A percentile compares a stretch with the other conserved stretches of the same genome.
Conservation (phyloP, 2,888 invertebrate genomes). For the Belgica antarctica region DNA sequence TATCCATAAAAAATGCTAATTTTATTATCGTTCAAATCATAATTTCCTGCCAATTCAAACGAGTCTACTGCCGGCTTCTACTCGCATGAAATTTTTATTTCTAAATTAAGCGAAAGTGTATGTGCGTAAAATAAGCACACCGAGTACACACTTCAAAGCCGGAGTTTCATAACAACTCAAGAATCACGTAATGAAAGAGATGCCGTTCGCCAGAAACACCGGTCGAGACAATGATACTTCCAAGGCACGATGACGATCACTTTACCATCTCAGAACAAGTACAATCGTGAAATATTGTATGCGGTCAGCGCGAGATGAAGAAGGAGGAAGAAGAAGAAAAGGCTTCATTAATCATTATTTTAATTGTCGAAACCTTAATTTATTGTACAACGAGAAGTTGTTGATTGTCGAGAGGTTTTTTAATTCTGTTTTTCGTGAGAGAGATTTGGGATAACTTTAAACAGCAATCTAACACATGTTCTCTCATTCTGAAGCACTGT, state of each 20-base stretch:
- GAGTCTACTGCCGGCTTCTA: too few species aligned
- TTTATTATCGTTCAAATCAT: constrained; percentile 1
- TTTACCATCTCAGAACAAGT: not conserved
- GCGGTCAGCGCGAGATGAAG: not conserved
- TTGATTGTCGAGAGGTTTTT: constrained; percentile 20
- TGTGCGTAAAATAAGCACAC: too few species aligned
- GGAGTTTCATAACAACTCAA: not conserved
- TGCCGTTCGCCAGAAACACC: too few species aligned
- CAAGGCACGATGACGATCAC: not conserved
- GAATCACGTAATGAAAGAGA: not conserved
- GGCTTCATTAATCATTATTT: constrained; percentile 29
- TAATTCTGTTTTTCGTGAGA: not conserved
- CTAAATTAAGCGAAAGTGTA: too few species aligned
- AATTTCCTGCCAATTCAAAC: not conserved
- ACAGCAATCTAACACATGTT: constrained; percentile 14
- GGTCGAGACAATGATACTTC: not conserved
- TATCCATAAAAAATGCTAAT: not conserved
- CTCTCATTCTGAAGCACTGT: not conserved
- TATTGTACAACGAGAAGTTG: not conserved
- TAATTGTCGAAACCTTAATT: constrained; percentile 28
- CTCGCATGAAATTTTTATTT: too few species aligned
- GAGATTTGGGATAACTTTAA: not conserved
- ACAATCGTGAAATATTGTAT: constrained; percentile 20
- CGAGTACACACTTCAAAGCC: not conserved
- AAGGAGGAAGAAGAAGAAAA: not conserved